These are phyloP conservation scores for Brachionus rubens DNA, from an alignment of 1,140 invertebrate species.

Conservation along the genomic window DNA sequence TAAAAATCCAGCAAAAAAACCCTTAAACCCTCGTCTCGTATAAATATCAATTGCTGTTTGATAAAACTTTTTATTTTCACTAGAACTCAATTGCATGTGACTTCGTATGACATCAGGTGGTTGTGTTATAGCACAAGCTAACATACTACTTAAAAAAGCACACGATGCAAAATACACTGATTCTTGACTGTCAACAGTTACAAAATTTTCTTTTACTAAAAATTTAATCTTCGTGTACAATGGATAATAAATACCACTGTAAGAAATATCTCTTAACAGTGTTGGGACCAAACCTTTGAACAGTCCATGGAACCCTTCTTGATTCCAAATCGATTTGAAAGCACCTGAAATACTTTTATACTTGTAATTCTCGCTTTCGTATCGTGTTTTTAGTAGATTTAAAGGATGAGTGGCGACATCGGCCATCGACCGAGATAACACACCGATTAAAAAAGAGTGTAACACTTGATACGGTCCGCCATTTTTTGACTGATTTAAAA, in stretches of 20 bases:
- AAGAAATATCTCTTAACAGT: slow-evolving; percentile 31
- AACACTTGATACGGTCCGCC: neutral
- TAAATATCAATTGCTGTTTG: slow-evolving; percentile 7
- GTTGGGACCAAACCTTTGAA: slow-evolving; percentile 18
- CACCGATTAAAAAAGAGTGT: slow-evolving; percentile 27
- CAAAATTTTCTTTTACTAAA: neutral
- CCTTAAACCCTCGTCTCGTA: neutral
- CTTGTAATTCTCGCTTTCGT: slow-evolving; percentile 39
- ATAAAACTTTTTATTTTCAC: neutral
- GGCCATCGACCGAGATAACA: neutral
- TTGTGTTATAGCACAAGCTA: slow-evolving; percentile 41
- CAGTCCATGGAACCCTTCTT: neutral
- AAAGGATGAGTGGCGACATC: slow-evolving; percentile 27
- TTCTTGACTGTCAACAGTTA: neutral
- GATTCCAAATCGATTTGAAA: neutral
- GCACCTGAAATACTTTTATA: slow-evolving; percentile 26
- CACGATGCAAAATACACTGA: slow-evolving; percentile 17
- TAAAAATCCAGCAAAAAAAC: slow-evolving; percentile 35
- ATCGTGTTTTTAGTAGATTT: slow-evolving; percentile 35
- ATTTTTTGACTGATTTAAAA: neutral
- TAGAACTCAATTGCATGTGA: slow-evolving; percentile 11
- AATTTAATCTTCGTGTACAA: slow-evolving; percentile 29
- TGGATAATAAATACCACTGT: slow-evolving; percentile 41
- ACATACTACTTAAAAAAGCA: slow-evolving; percentile 17
- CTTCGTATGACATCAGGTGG: slow-evolving; percentile 32